A percentile compares a stretch with the other conserved stretches of the same genome.
Evolutionary conservation across 2,888 invertebrate species (phyloP).

Genomic region (Acleris laterana): DNA sequence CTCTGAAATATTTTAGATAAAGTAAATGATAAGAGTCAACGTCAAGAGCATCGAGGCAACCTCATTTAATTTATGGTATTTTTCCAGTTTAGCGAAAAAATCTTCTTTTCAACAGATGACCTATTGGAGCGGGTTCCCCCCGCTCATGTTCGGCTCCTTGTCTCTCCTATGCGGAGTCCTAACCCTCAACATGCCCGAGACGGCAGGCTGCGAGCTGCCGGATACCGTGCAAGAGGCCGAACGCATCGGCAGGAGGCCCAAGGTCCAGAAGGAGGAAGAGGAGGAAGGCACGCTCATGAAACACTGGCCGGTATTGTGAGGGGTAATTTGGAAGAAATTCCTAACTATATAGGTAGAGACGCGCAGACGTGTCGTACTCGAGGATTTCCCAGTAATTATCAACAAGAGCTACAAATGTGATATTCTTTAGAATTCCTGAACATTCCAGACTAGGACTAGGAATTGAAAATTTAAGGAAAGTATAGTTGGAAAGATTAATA

Average conservation of each 20-base stretch:
- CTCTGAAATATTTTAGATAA: too few species aligned
- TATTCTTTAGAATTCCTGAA: too few species aligned
- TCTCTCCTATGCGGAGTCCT: constrained; percentile 73
- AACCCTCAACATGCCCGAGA: constrained; percentile 80
- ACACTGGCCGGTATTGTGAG: background rate
- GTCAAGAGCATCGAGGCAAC: too few species aligned
- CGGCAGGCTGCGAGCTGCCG: constrained; percentile 73
- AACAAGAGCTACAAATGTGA: too few species aligned
- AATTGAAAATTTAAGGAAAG: too few species aligned
- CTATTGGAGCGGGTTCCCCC: constrained; percentile 74
- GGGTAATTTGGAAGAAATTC: too few species aligned
- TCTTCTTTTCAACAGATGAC: constrained; percentile 58
- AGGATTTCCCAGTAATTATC: too few species aligned
- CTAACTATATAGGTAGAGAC: too few species aligned
- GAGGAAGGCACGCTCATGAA: constrained; percentile 28
- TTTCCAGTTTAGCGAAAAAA: background rate
- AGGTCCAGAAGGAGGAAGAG: constrained; percentile 35
- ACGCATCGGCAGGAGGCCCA: constrained; percentile 55
- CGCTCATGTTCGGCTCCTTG: constrained; percentile 77
- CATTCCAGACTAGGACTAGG: too few species aligned
- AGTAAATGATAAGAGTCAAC: too few species aligned
- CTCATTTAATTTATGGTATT: background rate
- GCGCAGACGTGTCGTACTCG: background rate
- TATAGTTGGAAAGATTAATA: too few species aligned
- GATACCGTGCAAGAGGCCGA: constrained; percentile 81